Evolutionary conservation across 2,113 vertebrate genomes (phyloP).

Genomic region (Cyprinodon tularosa): DNA sequence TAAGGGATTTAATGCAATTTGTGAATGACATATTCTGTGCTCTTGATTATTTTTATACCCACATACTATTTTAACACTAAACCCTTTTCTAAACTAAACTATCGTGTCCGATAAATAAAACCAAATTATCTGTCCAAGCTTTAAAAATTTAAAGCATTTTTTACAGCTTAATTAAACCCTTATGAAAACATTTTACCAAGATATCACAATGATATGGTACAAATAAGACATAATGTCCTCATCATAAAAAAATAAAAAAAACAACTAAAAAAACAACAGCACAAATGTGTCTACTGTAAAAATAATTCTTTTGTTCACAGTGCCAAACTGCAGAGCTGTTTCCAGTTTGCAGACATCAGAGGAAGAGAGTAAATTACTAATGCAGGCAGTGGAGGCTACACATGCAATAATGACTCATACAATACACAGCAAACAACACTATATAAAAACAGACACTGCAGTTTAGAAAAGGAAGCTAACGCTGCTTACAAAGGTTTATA

Average conservation of each 20-base stretch:
- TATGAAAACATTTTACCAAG: conserved; percentile 35
- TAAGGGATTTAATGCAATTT: too few relatives aligned
- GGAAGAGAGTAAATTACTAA: conserved; percentile 28
- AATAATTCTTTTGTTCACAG: conserved; percentile 45
- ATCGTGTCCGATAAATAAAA: not conserved
- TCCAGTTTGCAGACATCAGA: conserved; percentile 8
- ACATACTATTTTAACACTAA: not conserved
- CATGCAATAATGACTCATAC: not conserved
- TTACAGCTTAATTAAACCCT: not conserved
- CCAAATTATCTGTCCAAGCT: not conserved
- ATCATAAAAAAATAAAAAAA: conserved; percentile 45
- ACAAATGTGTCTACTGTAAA: conserved; percentile 24
- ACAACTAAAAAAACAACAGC: conserved; percentile 8
- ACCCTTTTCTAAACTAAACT: not conserved
- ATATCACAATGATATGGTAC: conserved; percentile 40
- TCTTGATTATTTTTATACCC: not conserved
- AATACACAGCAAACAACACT: conserved; percentile 7
- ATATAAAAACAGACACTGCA: conserved; percentile 2
- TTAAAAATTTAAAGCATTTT: not conserved
- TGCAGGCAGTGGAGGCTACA: not conserved
- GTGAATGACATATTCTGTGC: too few relatives aligned
- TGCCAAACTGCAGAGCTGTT: conserved; percentile 38
- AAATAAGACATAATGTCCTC: conserved; percentile 54
- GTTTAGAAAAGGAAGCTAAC: not conserved
- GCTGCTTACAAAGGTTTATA: not conserved